Base-by-base conservation (phyloP, 2,888 invertebrate genomes). In the Arge pagana region DNA sequence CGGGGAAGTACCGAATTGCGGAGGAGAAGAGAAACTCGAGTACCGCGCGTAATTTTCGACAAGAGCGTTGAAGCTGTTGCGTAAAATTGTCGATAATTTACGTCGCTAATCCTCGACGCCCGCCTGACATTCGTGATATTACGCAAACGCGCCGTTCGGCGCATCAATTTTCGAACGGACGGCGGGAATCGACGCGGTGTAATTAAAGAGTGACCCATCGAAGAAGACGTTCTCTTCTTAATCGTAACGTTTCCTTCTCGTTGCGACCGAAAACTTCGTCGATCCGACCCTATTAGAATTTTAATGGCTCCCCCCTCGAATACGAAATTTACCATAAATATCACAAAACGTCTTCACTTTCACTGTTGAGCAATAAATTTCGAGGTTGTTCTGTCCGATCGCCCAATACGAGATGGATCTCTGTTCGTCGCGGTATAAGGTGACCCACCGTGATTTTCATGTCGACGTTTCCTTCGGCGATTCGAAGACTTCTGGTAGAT, bases 391-490 rank as follows among this genome's bases (percentile, higher is more conserved):
- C 37, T 35, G 36, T 23, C 37, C 23, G 18, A 26, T 39, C 23
- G 31, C 21, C 48, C 23, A 48, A 41, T 26, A 26, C 21, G 26
- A 8, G 28, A 26, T 31, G 28, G 43, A 19, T 30, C 15, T 11
- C 18, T 30, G 11, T 26, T 48, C 30, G 16, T 16, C 41, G 28
- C 18, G 10, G 10, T 16, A 11, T 41, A 5, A 16, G 10, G 15
- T 8, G 52, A 73, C 72, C 72, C 73, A 73, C 72, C 73, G 70
- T 68, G 59, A 69, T 71, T 71, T 72, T 72, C 26, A 42, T 60
- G 53, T 58, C 54, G 55, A 56, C n/a, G 5, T 21, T 21, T 35
- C 11, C 19, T 30, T 30, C 16, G 4, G 28, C 21, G 4, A 3
- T 16, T 16, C 36, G n/a, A 1, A 30, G 42, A 19, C 8, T 30